These are phyloP conservation scores for Smithornis capensis DNA, from an alignment of 2,113 vertebrate species.

Conservation along the genomic window DNA sequence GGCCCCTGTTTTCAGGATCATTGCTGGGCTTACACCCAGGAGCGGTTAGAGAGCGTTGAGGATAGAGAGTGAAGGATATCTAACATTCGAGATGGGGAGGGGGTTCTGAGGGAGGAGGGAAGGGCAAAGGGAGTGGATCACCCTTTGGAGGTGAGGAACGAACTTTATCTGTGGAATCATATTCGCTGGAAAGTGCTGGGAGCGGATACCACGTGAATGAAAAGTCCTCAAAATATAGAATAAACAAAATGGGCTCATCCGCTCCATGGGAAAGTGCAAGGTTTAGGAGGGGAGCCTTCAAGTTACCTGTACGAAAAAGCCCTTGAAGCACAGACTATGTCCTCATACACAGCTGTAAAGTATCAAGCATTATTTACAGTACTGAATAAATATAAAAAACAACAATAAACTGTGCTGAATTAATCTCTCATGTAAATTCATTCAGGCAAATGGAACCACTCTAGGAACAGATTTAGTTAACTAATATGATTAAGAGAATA, in stretches of 20 bases:
- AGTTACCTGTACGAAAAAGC: background rate
- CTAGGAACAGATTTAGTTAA: conserved; percentile 55
- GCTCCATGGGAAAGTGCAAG: background rate
- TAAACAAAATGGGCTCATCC: conserved; percentile 17
- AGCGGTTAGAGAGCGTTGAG: background rate
- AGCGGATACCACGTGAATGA: background rate
- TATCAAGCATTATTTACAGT: conserved; percentile 53
- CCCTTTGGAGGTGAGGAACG: background rate
- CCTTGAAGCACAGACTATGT: background rate
- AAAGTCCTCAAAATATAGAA: conserved; percentile 29
- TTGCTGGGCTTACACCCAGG: background rate
- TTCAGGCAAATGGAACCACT: conserved; percentile 61
- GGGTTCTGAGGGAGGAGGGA: background rate
- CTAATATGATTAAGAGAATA: conserved; percentile 58
- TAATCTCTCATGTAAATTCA: conserved; percentile 62
- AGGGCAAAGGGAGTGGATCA: background rate
- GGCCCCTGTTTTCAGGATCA: background rate
- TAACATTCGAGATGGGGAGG: background rate
- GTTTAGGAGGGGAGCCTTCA: background rate
- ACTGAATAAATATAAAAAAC: conserved; percentile 38
- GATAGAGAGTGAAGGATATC: background rate
- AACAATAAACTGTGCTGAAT: conserved; percentile 35
- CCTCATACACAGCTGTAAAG: background rate
- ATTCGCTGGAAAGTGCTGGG: conserved; percentile 28
- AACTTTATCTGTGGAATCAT: background rate